Base-by-base conservation (phyloP, 2,888 invertebrate genomes). In the Apotomis betuletana region DNA sequence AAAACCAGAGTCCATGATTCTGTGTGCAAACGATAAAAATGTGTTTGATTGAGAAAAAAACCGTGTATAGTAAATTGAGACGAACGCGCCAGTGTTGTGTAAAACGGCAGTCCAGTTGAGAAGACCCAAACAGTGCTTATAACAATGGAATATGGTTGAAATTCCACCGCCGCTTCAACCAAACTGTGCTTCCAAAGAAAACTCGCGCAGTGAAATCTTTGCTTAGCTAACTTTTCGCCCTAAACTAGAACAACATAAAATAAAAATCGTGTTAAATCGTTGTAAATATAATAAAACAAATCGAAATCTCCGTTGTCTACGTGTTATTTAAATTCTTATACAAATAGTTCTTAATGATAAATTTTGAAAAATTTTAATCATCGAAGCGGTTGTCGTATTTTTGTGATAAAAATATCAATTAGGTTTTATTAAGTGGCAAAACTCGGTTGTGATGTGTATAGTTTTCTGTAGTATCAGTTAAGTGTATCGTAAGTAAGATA, bases 321-420 rank as follows among this genome's bases (percentile, higher is more conserved):
- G 85, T 89, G 85, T 88, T 87, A 75, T 54, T 67, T 55, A 51
- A 65, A 70, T 54, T 70, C 71, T 75, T 83, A 82, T 82, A 82
- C 78, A 81, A 78, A 54, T 75, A 70, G 41, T 38, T 58, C 8
- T 54, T 12, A 77, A 74, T 73, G 41, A 77, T 74, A 68, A 75
- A 82, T 87, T 89, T 90, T 88, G 84, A 85, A 87, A 90, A 84
- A 81, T 87, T 90, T 90, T 89, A 87, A 83, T 87, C 91, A 92
- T 91, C 92, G 92, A 92, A 92, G 88, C 90, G 92, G 93, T 92
- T 93, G 92, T 93, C 92, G 92, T 92, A 91, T 92, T 92, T 92
- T 92, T 92, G 92, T 92, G 92, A 92, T 91, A 90, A 81, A 85
- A 77, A 76, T 62, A 73, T 62, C n/a, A n/a, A 63, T 13, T 72